These are phyloP conservation scores for Dinoponera quadriceps DNA, from an alignment of 1,140 invertebrate genomes.

Conservation along the genomic window DNA sequence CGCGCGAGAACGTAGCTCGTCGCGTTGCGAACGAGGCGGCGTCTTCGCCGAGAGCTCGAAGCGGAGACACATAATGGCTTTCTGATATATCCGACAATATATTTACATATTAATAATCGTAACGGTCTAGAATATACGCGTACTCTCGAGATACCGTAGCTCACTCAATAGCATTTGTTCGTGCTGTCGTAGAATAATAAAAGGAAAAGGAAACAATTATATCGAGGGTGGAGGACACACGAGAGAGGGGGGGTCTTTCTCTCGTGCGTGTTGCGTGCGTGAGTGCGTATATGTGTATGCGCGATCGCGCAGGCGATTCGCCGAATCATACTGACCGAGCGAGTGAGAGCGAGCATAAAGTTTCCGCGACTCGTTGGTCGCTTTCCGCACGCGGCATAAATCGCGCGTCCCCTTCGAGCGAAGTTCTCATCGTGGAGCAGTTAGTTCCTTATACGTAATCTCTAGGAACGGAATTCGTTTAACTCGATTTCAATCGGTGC, in stretches of 20 bases:
- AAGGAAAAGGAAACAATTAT: background rate
- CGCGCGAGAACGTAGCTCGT: background rate
- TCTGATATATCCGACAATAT: slow-evolving; percentile 78
- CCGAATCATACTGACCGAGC: background rate
- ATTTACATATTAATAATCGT: slow-evolving; percentile 73
- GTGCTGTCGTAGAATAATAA: slow-evolving; percentile 46
- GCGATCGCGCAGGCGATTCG: slow-evolving; percentile 12
- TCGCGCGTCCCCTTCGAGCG: background rate
- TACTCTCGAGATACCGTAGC: slow-evolving; percentile 69
- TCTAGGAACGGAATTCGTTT: too few species aligned
- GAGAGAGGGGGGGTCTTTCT: too few species aligned
- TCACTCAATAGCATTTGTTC: slow-evolving; percentile 68
- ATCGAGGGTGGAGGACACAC: background rate
- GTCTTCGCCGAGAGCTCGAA: slow-evolving; percentile 34
- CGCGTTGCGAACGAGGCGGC: background rate
- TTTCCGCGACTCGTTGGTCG: background rate
- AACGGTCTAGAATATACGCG: slow-evolving; percentile 73
- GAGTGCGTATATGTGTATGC: too few species aligned
- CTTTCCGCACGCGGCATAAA: background rate
- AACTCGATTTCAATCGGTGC: too few species aligned
- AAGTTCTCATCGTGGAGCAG: too few species aligned
- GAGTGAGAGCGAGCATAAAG: slow-evolving; percentile 17
- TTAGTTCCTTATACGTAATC: too few species aligned
- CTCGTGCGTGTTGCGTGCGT: background rate
- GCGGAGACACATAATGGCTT: slow-evolving; percentile 47